Base-by-base conservation (phyloP, 2,113 vertebrate species). In the Puma concolor region DNA sequence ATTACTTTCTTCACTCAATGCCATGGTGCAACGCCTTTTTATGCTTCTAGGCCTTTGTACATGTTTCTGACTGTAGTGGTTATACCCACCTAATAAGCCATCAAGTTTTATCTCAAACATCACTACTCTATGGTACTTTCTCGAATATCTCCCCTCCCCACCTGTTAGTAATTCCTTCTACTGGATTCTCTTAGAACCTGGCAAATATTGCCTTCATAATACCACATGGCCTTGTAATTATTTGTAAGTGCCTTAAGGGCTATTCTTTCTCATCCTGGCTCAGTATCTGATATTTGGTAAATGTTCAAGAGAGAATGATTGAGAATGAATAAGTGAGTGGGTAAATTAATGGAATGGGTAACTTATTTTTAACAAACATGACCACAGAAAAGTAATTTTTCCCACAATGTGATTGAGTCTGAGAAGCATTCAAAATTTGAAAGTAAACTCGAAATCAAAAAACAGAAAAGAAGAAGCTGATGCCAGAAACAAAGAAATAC, bases 141-240 rank as follows among this genome's bases (percentile, higher is more conserved):
- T 90, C 57, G 38, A 64, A 48, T 71, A 17, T 23, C 4, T 50
- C 9, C 5, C 41, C 41, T 94, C 36, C 7, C 3, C 19, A 63
- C 64, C 66, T 85, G 31, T 76, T 84, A 96, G 36, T 23, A 97
- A 92, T 95, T 52, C 52, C 48, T 94, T 94, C 38, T 93, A 87
- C 41, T 83, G 25, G 25, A 38, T 54, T 95, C 13, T 95, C 48
- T 71, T 36, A 77, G 52, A 10, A 74, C n/a, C 93, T 81, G 63
- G 52, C 50, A 95, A 88, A 95, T 64, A 90, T 23, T 79, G 44
- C 38, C 50, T 86, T 92, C 48, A 50, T 69, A 95, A 95, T 8
- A n/a, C 76, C 15, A 57, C 23, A 74, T n/a, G 69, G 66, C 19
- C 63, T 85, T 95, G 48, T 50, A 90, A 90, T 95, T 96, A 95